Base-by-base conservation (phyloP, 2,113 vertebrate species). In the Phaethon lepturus region DNA sequence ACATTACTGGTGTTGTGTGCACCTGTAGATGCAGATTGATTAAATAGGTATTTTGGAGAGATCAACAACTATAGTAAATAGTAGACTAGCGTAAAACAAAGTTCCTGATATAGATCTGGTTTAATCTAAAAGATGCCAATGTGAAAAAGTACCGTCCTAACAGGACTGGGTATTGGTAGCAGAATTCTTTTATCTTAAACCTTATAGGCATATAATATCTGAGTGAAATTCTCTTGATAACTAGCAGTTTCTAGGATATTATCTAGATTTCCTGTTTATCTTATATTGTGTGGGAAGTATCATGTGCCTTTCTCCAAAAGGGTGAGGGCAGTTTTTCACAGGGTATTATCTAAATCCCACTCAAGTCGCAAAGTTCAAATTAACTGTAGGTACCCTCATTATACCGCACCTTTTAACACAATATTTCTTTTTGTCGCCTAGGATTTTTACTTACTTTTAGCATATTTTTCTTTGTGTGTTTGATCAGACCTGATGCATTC, bases 251-350 rank as follows among this genome's bases (percentile, higher is more conserved):
- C 11, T 42, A 88, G 33, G 60, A 44, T 35, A 29, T 78, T 74
- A 17, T 62, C 42, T 86, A 42, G 50, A 40, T 60, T 93, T 94
- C 17, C 50, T 90, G 24, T 86, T 86, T 73, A 67, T 75, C 63
- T 90, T 50, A 11, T 25, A 14, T 66, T 18, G 4, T 12, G 35
- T 20, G 85, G n/a, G 42, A 72, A 76, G 13, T 67, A 42, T 53
- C 16, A 15, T 38, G 10, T 47, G 11, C 13, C 10, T 45, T 60
- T 56, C 62, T 7, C n/a, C 11, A 29, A 35, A 40, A 35, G 10
- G 40, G 52, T 19, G 49, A 49, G 62, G 38, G 17, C 8, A 29
- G 7, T 4, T 49, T 56, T 80, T 38, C 17, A 14, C 3, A 60
- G 14, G 9, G 31, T 20, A 10, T 79, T 72, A 86, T 25, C 9